A percentile compares a stretch with the other conserved stretches of the same genome.
phyloP scores from a whole-genome alignment of 2,888 invertebrate species.

The Drosophila buzzatii region DNA sequence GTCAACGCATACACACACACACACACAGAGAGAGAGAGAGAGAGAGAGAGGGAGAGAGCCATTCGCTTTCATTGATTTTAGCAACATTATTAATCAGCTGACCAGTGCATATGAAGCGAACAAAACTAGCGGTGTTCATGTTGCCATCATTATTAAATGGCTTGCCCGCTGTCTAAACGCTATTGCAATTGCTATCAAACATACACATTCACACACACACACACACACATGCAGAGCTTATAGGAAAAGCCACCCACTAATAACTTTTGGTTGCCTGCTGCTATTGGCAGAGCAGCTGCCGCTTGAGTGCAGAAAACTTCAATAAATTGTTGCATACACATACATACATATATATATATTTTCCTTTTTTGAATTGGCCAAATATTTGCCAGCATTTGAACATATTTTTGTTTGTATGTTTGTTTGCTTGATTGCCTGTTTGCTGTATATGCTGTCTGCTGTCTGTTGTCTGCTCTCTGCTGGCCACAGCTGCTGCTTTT shows the following conservation, averaged over 20 bases:
- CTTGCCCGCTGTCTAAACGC: conserved; percentile 18
- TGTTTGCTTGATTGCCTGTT: conserved; percentile 14
- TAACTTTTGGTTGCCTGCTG: conserved; percentile 2
- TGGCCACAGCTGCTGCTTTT: not conserved
- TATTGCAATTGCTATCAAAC: conserved; percentile 38
- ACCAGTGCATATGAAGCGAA: conserved; percentile 25
- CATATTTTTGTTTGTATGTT: conserved; percentile 11
- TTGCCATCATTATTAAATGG: conserved; percentile 35
- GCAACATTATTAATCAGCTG: conserved; percentile 67
- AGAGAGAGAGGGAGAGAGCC: not conserved
- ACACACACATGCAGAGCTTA: not conserved
- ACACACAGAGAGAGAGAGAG: not conserved
- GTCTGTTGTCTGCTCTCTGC: not conserved
- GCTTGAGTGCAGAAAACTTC: conserved; percentile 32
- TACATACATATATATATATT: not conserved
- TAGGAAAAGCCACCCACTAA: not conserved
- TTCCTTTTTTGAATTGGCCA: conserved; percentile 50
- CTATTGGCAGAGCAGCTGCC: conserved; percentile 6
- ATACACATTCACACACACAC: conserved; percentile 7
- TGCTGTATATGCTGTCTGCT: conserved; percentile 3
- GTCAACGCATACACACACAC: conserved; percentile 39
- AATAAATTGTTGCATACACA: conserved; percentile 53
- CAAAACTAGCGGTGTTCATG: conserved; percentile 25
- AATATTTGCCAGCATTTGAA: conserved; percentile 38
- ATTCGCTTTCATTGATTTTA: conserved; percentile 17